Percentiles rank a stretch among this genome's conserved stretches.
These are phyloP conservation scores for Takifugu bimaculatus DNA, from an alignment of 2,113 vertebrate genomes.

Conservation along the genomic window DNA sequence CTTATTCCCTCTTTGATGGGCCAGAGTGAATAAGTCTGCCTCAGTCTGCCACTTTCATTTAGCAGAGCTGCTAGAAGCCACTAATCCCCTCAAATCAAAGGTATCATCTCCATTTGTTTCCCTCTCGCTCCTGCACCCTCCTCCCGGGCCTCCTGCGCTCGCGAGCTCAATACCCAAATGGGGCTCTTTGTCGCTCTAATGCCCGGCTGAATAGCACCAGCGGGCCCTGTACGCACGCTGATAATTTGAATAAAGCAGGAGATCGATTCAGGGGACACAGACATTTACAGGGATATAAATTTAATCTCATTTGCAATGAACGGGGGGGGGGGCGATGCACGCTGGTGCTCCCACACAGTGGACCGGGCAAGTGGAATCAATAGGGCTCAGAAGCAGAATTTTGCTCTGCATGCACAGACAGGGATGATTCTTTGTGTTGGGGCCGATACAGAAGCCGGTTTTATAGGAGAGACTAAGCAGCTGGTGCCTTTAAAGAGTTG, in stretches of 20 bases:
- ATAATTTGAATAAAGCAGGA: slow-evolving; percentile 69
- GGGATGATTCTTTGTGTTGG: not conserved
- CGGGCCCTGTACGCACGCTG: slow-evolving; percentile 53
- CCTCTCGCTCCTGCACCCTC: slow-evolving; percentile 6
- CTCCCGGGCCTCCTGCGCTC: slow-evolving; percentile 12
- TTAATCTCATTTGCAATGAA: slow-evolving; percentile 28
- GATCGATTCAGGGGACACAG: slow-evolving; percentile 54
- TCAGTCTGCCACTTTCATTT: no score
- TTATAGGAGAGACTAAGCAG: slow-evolving; percentile 37
- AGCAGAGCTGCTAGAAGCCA: no score
- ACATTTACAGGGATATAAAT: slow-evolving; percentile 45
- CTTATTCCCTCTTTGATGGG: no score
- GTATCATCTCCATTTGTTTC: not conserved
- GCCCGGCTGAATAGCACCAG: slow-evolving; percentile 58
- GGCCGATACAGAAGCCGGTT: slow-evolving; percentile 4
- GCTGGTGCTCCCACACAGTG: slow-evolving; percentile 21
- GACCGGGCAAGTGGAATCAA: slow-evolving; percentile 41
- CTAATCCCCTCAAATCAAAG: not conserved
- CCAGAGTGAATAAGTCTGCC: no score
- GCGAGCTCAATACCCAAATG: slow-evolving; percentile 19
- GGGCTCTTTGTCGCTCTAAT: slow-evolving; percentile 45
- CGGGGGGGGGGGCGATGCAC: not conserved
- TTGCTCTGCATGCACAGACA: slow-evolving; percentile 46
- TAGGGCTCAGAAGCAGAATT: slow-evolving; percentile 54
- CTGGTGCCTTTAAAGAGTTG: slow-evolving; percentile 58